Evolutionary conservation across 2,113 vertebrate species (phyloP), one percentile per base, ranked within the genome.

Genomic region (Alethe diademata): DNA sequence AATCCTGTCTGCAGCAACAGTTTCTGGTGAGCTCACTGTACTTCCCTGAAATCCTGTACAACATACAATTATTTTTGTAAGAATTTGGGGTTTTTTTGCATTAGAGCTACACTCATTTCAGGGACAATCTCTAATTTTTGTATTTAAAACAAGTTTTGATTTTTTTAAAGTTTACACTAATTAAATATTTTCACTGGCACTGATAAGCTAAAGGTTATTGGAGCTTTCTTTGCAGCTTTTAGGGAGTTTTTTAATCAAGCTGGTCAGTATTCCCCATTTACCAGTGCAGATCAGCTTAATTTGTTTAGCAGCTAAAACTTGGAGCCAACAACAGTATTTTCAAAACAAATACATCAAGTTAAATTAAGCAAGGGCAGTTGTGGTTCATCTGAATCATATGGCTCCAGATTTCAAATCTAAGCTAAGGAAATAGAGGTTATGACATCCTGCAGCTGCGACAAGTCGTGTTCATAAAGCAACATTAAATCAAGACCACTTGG

Each of bases 401-500:
- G 81, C 78, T 80, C 60, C 92, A 96, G 76, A 75, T 92, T 87
- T 79, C 83, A 71, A 94, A 67, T 70, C 66, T 66, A 74, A 88
- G 93, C 90, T 78, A 61, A 91, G 95, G 95, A 96, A 97, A 95
- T 26, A 90, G 83, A 87, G 92, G 95, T 91, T 96, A 78, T 94
- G 94, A 94, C 89, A 96, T 40, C 51, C 85, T 85, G 45, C 94
- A 96, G 95, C 94, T 95, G 93, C 50, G 73, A 89, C 90, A 94
- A 91, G 92, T 61, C 35, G 1, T 71, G 57, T 66, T 92, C 86
- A 78, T 69, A 76, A 75, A 90, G 92, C 90, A 78, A 76, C 16
- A 38, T 80, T 96, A 94, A 95, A 94, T 84, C 94, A 94, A 78
- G 91, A 71, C 50, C 48, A 36, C 56, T 94, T 66, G 82, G 91